Percentiles rank a stretch among this genome's conserved stretches.
These are phyloP conservation scores for Pseudochaenichthys georgianus DNA, from an alignment of 2,797 vertebrate species.

Conservation along the genomic window DNA sequence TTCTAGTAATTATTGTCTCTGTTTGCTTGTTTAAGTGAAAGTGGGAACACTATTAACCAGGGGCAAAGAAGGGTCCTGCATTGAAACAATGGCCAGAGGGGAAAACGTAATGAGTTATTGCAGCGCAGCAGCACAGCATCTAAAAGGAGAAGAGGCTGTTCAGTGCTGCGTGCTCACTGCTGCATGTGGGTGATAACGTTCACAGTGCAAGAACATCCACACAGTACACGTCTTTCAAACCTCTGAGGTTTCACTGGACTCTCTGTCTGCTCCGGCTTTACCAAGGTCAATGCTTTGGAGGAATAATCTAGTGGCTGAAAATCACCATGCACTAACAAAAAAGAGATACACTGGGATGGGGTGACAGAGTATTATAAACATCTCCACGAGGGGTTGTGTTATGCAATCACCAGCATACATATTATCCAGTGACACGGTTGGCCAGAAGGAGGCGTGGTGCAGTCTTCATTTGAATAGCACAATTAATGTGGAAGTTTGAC, in stretches of 20 bases:
- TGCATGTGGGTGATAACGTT: slow-evolving; percentile 61
- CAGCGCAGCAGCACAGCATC: slow-evolving; percentile 40
- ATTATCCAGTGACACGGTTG: slow-evolving; percentile 53
- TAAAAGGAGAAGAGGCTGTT: slow-evolving; percentile 40
- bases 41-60: slow-evolving; percentile 34
- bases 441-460: slow-evolving; percentile 77
- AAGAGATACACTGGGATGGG: slow-evolving; percentile 13
- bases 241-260: background rate
- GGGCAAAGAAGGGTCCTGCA: slow-evolving; percentile 12
- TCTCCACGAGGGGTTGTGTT: slow-evolving; percentile 52
- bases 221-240: slow-evolving; percentile 1
- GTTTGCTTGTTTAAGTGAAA: slow-evolving; percentile 36
- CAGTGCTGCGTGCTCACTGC: slow-evolving; percentile 33
- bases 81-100: slow-evolving; percentile 45
- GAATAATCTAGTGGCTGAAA: background rate
- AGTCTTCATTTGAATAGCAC: slow-evolving; percentile 60
- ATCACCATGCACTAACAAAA: background rate
- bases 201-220: slow-evolving; percentile 8
- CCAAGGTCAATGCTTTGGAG: slow-evolving; percentile 22
- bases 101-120: slow-evolving; percentile 53
- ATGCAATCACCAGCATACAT: slow-evolving; percentile 60
- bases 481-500: slow-evolving; percentile 64
- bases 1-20: slow-evolving; percentile 27
- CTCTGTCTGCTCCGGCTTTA: background rate
- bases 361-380: slow-evolving; percentile 39